Conservation (phyloP, 2,888 invertebrate genomes). For the Epinotia nisella region DNA sequence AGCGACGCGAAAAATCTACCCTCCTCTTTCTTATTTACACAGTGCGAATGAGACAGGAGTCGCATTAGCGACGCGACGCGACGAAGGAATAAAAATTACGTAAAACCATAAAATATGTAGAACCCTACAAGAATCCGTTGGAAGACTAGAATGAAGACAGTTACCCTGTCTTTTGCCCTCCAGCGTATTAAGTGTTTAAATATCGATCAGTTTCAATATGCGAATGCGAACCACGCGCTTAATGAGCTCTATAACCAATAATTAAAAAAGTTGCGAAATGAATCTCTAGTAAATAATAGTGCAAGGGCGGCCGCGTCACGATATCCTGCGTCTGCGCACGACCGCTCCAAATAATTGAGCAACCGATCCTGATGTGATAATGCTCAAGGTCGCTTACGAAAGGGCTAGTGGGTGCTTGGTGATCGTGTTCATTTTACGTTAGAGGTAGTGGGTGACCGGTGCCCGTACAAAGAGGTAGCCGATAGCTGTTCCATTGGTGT, state of each 20-base stretch:
- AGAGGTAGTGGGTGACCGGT: slow-evolving; percentile 4
- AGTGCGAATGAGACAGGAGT: too few relatives aligned
- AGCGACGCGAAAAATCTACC: too few relatives aligned
- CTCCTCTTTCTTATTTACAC: too few relatives aligned
- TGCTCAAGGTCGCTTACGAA: slow-evolving; percentile 18
- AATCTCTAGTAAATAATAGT: slow-evolving; percentile 36
- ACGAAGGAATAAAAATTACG: too few relatives aligned
- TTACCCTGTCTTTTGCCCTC: not conserved
- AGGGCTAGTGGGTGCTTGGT: slow-evolving; percentile 12
- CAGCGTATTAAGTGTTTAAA: slow-evolving; percentile 7
- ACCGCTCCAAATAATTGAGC: slow-evolving; percentile 58
- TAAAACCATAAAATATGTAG: too few relatives aligned
- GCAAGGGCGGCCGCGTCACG: slow-evolving; percentile 75
- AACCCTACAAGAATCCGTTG: too few relatives aligned
- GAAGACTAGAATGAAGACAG: too few relatives aligned
- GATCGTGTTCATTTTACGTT: slow-evolving; percentile 14
- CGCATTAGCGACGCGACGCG: too few relatives aligned
- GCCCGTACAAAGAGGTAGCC: too few relatives aligned
- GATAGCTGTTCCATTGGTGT: too few relatives aligned
- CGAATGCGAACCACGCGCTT: slow-evolving; percentile 12
- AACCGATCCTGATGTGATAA: slow-evolving; percentile 53
- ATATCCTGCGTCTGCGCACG: slow-evolving; percentile 59
- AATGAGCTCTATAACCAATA: slow-evolving; percentile 29
- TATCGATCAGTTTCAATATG: slow-evolving; percentile 18
- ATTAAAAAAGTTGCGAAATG: slow-evolving; percentile 41